phyloP scores from a whole-genome alignment of 92 coral and sea anemone species.

The Epizoanthus fatuus region DNA sequence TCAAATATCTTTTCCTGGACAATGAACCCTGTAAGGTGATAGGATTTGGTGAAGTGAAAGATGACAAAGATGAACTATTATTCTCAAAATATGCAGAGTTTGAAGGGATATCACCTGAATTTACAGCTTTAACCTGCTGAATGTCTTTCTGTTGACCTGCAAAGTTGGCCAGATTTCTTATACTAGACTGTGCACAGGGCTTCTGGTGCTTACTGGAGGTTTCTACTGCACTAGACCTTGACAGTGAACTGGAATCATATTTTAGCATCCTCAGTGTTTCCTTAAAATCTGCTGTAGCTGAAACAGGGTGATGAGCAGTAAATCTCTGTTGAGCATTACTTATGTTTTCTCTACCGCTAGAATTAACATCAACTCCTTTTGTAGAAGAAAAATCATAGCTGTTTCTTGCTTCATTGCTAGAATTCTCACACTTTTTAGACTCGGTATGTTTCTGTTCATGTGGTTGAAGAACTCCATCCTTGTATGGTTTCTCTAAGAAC shows the following conservation, averaged over 20 bases:
- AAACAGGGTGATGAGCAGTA: not conserved
- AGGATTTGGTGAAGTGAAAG: constrained; percentile 79
- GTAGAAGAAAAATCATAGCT: too few relatives aligned
- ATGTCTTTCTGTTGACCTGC: constrained; percentile 4
- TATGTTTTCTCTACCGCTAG: not conserved
- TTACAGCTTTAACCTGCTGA: too few relatives aligned
- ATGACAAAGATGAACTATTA: not conserved
- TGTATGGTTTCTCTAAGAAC: not conserved
- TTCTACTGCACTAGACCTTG: not conserved
- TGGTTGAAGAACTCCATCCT: not conserved
- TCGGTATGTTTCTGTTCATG: not conserved
- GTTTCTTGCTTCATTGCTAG: not conserved
- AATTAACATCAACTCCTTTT: not conserved
- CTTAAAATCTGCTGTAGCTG: constrained; percentile 13
- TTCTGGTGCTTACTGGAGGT: not conserved
- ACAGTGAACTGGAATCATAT: constrained; percentile 4
- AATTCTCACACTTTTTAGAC: not conserved
- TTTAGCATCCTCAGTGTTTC: constrained; percentile 18
- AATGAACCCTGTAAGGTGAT: constrained; percentile 54
- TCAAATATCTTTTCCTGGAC: constrained; percentile 54
- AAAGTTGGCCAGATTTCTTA: not conserved
- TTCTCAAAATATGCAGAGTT: not conserved
- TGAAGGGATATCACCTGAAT: not conserved
- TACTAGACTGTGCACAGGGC: not conserved
- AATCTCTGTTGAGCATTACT: not conserved